Percentiles rank a stretch among this genome's conserved stretches.
phyloP scores from a whole-genome alignment of 2,888 invertebrate genomes.

The Xylota segnis region DNA sequence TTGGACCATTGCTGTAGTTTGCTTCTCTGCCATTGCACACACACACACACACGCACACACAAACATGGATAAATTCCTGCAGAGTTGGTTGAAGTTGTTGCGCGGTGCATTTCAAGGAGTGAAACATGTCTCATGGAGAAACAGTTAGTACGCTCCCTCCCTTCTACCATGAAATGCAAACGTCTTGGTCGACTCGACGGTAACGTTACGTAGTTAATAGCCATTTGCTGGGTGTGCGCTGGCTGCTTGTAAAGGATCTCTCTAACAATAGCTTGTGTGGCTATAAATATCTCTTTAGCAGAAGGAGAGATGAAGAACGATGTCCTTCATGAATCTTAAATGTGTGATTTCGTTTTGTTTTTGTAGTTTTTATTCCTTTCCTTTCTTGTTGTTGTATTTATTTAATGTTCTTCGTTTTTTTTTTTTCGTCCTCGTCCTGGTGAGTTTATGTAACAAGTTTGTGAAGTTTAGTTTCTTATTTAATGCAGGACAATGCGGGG shows the following conservation, averaged over 20 bases:
- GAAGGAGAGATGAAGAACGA: conserved; percentile 58
- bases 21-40: conserved; percentile 22
- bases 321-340: conserved; percentile 73
- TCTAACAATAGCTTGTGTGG: conserved; percentile 62
- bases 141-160: conserved; percentile 17
- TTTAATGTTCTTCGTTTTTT: conserved; percentile 5
- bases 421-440: not conserved
- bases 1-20: conserved; percentile 18
- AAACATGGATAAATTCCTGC: not conserved
- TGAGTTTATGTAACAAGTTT: conserved; percentile 42
- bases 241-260: conserved; percentile 51
- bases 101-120: conserved; percentile 64
- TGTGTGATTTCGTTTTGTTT: conserved; percentile 67
- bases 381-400: conserved; percentile 15
- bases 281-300: conserved; percentile 69
- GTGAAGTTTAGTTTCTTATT: conserved; percentile 28
- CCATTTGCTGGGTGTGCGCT: conserved; percentile 57
- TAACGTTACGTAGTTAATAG: conserved; percentile 62
- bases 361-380: conserved; percentile 3
- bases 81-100: conserved; percentile 48
- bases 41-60: not conserved
- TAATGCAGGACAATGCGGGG: conserved; percentile 22
- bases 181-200: conserved; percentile 47
- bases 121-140: conserved; percentile 55
- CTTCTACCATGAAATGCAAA: conserved; percentile 56